Evolutionary conservation across 2,888 invertebrate species (phyloP), one percentile per base, ranked within the genome.

Genomic region (Pantelozetes paolii): DNA sequence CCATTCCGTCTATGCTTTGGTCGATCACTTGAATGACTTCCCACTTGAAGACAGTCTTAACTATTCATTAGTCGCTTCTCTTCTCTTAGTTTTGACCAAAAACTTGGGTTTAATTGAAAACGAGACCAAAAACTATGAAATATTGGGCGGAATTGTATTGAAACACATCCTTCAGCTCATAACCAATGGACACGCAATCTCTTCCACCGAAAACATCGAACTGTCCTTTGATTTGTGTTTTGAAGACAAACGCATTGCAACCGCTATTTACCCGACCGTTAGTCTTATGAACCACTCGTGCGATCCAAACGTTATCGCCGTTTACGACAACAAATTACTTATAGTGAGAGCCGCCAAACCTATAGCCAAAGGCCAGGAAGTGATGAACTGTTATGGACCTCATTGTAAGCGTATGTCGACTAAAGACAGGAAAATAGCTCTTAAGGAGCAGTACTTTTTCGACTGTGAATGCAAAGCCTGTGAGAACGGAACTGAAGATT

Each of bases 281-380:
- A 91, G 92, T 79, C 88, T 94, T 84, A 91, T 94, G 88, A 97
- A 96, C 82, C 96, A 96, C 83, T 90, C 93, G 0, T 96, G 96
- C 81, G 88, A 90, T 77, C 89, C 92, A 6, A 90, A 89, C 79
- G 89, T 94, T 75, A 87, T 88, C 71, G 88, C 88, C 79, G 88
- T 87, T 89, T 90, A 82, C 81, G 80, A 80, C 71, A 73, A 88
- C 81, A 88, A 89, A 75, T 85, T 85, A 18, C 84, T 93, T 28
- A 86, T 90, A 76, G 89, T 92, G 2, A 87, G 88, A 79, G 88
- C 91, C 11, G 82, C 86, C 0, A 85, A 86, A 75, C 85, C 88
- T 79, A 85, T 94, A 45, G 77, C 82, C 0, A 79, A 83, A 32
- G 89, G 89, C 5, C 86, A 86, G 15, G 91, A 94, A 84, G 86